Conservation (phyloP, 2,888 invertebrate species). For the Barypeithes pellucidus region DNA sequence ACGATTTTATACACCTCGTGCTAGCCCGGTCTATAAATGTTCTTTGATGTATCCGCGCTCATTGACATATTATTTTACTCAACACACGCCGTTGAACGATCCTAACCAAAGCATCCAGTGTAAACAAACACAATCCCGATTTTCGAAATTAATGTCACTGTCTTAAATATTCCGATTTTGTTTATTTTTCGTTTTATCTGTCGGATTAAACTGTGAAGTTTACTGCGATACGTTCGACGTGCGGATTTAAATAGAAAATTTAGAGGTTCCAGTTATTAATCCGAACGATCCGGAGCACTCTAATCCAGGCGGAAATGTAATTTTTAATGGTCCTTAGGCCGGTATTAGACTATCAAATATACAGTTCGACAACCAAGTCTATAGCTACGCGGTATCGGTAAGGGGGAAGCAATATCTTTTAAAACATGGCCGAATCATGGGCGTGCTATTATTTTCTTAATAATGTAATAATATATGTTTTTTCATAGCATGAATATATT, state of each 20-base stretch:
- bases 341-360: no score
- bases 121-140: constrained; percentile 41
- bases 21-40: background rate
- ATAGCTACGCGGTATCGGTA: no score
- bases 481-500: no score
- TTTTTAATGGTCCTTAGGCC: no score
- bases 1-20: background rate
- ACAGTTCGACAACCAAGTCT: no score
- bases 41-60: background rate
- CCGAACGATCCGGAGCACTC: no score
- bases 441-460: no score
- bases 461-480: no score
- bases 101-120: constrained; percentile 45
- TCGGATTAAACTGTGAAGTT: constrained; percentile 14
- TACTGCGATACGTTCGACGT: background rate
- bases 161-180: constrained; percentile 25
- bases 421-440: no score
- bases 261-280: background rate
- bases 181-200: constrained; percentile 31
- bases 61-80: constrained; percentile 22
- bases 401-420: no score
- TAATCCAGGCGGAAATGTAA: no score
- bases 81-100: constrained; percentile 22
- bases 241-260: constrained; percentile 30
- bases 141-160: constrained; percentile 27